Base-by-base conservation (phyloP, 1,140 invertebrate species). In the Drosophila punjabiensis region DNA sequence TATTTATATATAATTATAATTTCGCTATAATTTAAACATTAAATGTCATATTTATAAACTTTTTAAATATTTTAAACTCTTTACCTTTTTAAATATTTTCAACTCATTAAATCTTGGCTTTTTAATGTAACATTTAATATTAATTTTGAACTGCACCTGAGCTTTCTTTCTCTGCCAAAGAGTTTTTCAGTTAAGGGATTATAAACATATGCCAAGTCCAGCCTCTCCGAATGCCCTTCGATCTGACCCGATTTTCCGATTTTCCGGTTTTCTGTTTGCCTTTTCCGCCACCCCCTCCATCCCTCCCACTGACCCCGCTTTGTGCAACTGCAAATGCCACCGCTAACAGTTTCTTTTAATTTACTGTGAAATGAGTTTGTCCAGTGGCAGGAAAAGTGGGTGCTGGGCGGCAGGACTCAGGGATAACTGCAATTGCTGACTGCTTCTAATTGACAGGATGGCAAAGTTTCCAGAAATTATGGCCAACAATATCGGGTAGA, bases 391-490 rank as follows among this genome's bases (percentile, higher is more conserved):
- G 39, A 61, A 60, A 45, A n/a, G 28, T 30, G 33, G 39, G 41
- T 11, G 32, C 10, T 39, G 50, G 58, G 41, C 10, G 28, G 48
- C 62, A 50, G 50, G 47, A 45, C 43, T n/a, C 68, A 6, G 30
- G 69, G 53, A 71, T 41, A 28, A 59, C 67, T 71, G 70, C 53
- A 73, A 71, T 60, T 71, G 70, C 58, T 73, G 68, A 79, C 70
- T 71, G 56, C 41, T 58, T 80, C 79, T 87, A 86, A 87, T 86
- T 86, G 83, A 86, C 79, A 86, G 83, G 58, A 82, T 65, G 69
- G 70, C 65, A 62, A 67, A 66, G 83, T 79, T 87, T 64, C 69
- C 61, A 86, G 66, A 80, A 86, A 76, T 82, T 86, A 87, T 86
- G 85, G 83, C 76, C 41, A 60, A 64, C 83, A 80, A 71, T 79